Evolutionary conservation across 2,797 vertebrate genomes (phyloP).

Genomic region (Parauchenoglanis ngamensis): DNA sequence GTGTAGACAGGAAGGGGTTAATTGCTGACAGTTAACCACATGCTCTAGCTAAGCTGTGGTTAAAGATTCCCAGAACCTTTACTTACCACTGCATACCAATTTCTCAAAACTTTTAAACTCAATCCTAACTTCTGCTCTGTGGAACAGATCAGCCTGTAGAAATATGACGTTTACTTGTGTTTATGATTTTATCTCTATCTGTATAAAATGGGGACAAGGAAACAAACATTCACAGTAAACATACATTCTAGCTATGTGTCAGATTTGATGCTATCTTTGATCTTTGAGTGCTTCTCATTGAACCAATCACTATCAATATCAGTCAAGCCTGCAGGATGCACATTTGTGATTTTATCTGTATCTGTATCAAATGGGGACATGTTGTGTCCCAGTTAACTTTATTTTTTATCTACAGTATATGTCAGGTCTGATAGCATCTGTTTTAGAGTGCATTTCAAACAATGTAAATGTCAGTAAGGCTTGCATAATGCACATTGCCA

Average conservation of each 20-base stretch:
- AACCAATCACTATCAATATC: constrained; percentile 24
- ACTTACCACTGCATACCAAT: constrained; percentile 28
- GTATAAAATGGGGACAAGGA: constrained; percentile 23
- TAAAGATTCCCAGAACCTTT: constrained; percentile 44
- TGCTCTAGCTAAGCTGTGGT: too few species aligned
- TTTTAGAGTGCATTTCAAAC: background rate
- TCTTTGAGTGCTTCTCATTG: background rate
- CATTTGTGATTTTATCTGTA: background rate
- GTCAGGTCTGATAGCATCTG: constrained; percentile 41
- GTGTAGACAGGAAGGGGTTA: background rate
- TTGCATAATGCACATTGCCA: background rate
- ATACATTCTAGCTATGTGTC: background rate
- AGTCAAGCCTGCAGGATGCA: background rate
- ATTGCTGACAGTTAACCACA: background rate
- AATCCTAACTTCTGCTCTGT: background rate
- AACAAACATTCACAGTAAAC: background rate
- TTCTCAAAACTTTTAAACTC: background rate
- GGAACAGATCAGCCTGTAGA: background rate
- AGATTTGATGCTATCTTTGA: constrained; percentile 37
- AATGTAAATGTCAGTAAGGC: constrained; percentile 33
- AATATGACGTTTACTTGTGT: background rate
- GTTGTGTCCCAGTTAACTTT: background rate
- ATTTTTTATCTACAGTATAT: background rate
- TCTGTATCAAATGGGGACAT: constrained; percentile 26
- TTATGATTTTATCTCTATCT: constrained; percentile 12